phyloP scores from a whole-genome alignment of 2,888 invertebrate species.

The Peribatodes rhomboidaria region DNA sequence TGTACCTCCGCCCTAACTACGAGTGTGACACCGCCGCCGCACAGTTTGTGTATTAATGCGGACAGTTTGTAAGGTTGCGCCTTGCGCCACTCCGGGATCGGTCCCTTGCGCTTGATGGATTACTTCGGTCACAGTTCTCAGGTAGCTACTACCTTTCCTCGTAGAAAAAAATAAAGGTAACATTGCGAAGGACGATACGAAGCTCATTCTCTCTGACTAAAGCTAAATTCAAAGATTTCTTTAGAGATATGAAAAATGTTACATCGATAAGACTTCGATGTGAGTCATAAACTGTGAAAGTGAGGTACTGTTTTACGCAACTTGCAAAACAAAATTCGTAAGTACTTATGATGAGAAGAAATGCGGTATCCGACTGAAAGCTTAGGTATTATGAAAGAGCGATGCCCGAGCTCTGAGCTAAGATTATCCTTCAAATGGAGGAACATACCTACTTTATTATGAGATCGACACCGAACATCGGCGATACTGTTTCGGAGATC shows the following conservation, averaged over 20 bases:
- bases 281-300: neutral
- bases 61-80: conserved; percentile 5
- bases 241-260: neutral
- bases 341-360: conserved; percentile 51
- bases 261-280: neutral
- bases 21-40: conserved; percentile 49
- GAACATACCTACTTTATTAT: conserved; percentile 8
- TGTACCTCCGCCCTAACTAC: conserved; percentile 58
- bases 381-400: neutral
- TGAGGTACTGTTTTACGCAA: neutral
- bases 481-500: conserved; percentile 1
- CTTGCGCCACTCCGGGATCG: neutral
- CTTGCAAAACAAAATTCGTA: conserved; percentile 19
- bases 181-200: too few relatives aligned
- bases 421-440: conserved; percentile 9
- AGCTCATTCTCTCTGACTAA: too few relatives aligned
- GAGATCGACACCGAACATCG: neutral
- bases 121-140: neutral
- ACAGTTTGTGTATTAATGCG: conserved; percentile 1
- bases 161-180: too few relatives aligned
- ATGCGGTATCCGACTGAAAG: conserved; percentile 7
- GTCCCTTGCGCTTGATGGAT: neutral
- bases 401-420: neutral
- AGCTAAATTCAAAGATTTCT: neutral
- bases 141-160: too few relatives aligned